Evolutionary conservation across 2,888 invertebrate species (phyloP).

Genomic region (Incurvaria masculella): DNA sequence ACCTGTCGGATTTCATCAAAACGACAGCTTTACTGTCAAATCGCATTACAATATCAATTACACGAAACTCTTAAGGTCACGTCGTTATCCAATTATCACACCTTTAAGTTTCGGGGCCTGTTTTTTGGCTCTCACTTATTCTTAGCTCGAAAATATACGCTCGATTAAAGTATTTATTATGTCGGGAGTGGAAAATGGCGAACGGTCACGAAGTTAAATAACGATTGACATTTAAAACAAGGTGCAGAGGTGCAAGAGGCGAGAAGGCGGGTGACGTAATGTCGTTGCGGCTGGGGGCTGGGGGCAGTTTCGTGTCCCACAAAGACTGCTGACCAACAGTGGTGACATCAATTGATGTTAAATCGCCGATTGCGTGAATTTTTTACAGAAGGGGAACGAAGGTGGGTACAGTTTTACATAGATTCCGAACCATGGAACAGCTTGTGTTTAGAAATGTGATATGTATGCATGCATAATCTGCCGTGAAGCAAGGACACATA

Average conservation of each 20-base stretch:
- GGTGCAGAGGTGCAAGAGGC: not conserved
- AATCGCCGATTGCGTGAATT: no score
- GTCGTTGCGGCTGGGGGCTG: not conserved
- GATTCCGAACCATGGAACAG: no score
- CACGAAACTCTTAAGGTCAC: slow-evolving; percentile 5
- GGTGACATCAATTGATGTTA: no score
- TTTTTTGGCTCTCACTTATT: not conserved
- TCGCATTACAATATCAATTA: slow-evolving; percentile 8
- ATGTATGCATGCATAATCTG: no score
- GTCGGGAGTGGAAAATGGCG: not conserved
- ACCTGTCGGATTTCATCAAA: not conserved
- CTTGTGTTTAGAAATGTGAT: no score
- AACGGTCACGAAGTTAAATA: slow-evolving; percentile 7
- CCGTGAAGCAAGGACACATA: no score
- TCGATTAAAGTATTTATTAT: not conserved
- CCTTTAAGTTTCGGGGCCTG: slow-evolving; percentile 5
- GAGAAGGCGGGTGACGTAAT: not conserved
- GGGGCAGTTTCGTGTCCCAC: not conserved
- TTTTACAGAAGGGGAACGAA: no score
- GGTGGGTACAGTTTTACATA: no score
- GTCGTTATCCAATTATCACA: slow-evolving; percentile 12
- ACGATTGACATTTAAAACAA: slow-evolving; percentile 11
- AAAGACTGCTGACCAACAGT: no score
- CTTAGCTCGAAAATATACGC: not conserved
- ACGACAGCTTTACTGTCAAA: not conserved